Evolutionary conservation across 2,797 vertebrate genomes (phyloP), one percentile per base, ranked within the genome.

Genomic region (Ficedula albicollis): DNA sequence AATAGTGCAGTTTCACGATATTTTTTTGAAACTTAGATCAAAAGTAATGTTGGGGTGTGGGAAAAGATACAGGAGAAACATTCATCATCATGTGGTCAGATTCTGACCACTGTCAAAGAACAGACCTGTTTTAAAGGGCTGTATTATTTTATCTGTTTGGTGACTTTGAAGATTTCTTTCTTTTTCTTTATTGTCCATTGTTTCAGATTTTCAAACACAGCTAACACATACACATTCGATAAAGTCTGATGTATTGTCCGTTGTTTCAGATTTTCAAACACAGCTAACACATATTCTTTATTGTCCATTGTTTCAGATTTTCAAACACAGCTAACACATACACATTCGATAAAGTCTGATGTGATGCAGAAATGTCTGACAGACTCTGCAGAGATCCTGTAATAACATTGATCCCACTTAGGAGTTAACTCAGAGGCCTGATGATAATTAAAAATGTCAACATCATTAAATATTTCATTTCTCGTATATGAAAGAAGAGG

Each of bases 391-490:
- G 81, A 91, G 75, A 93, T 55, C 26, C 25, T 91, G 18, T 68
- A 91, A 87, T 92, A 94, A 91, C 46, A 66, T 7, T 87, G 51
- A 78, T 91, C 20, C 22, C 84, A 88, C 78, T 86, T 44, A 87
- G 76, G 89, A 89, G 73, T 49, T 84, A 93, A 91, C 62, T 90
- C 76, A 67, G 62, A 92, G 48, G 27, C 41, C 76, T 91, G 67
- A 81, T 88, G 69, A 59, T 95, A 94, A 96, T 94, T 91, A 86
- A 94, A 96, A 94, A 96, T 95, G 90, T 93, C 92, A 96, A 87
- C 89, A 91, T 94, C 91, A 87, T 97, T 96, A 96, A 94, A 91
- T 91, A 96, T 91, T 96, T 96, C 51, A 66, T 96, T 95, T 64
- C 77, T 96, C 73, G 69, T 94, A 92, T 75, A 87, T 0, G 21